phyloP scores from a whole-genome alignment of 2,888 invertebrate species.

The Eupithecia centaureata region DNA sequence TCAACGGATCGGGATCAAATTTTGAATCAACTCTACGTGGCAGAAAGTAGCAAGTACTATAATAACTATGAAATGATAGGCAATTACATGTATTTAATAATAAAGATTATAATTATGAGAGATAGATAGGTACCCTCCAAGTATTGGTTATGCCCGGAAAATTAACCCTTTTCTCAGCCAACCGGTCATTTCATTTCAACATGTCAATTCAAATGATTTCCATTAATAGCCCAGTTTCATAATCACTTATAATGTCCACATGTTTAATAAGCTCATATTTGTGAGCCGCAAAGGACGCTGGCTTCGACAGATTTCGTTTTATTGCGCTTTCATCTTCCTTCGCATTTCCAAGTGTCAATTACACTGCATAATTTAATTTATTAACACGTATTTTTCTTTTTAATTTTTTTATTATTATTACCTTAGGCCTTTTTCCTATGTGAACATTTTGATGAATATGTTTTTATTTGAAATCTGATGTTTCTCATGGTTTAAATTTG shows the following conservation, averaged over 20 bases:
- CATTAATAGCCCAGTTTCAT: background rate
- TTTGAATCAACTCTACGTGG: too few relatives aligned
- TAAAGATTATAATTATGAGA: too few relatives aligned
- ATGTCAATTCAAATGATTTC: background rate
- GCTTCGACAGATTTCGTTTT: conserved; percentile 42
- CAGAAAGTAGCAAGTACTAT: too few relatives aligned
- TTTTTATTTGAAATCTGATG: too few relatives aligned
- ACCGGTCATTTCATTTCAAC: background rate
- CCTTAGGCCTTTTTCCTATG: too few relatives aligned
- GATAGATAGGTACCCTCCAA: background rate
- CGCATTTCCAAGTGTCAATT: conserved; percentile 50
- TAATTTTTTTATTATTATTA: too few relatives aligned
- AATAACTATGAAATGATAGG: too few relatives aligned
- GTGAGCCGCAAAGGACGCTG: conserved; percentile 28
- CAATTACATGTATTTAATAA: too few relatives aligned
- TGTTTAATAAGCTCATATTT: conserved; percentile 19
- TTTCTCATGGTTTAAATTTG: too few relatives aligned
- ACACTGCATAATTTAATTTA: conserved; percentile 32
- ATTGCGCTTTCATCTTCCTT: conserved; percentile 41
- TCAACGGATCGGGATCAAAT: too few relatives aligned
- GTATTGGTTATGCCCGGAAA: background rate
- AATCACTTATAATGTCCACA: conserved; percentile 10
- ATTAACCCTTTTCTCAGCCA: background rate
- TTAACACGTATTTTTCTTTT: background rate
- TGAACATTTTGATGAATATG: too few relatives aligned